phyloP scores from a whole-genome alignment of 2,888 invertebrate genomes.

The Ennomos quercinarius region DNA sequence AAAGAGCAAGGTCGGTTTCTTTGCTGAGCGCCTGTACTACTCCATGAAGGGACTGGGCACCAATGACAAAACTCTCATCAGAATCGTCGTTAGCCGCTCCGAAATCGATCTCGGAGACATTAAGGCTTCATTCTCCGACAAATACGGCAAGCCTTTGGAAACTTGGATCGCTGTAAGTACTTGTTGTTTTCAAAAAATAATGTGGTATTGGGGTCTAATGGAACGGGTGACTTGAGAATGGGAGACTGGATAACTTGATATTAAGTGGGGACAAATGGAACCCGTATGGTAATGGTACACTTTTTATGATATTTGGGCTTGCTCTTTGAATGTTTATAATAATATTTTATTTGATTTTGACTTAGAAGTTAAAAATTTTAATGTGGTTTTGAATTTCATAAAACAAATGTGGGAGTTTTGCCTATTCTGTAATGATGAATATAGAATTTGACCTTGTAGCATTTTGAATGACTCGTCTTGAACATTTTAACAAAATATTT shows the following conservation, averaged over 20 bases:
- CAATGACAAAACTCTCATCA: slow-evolving; percentile 95
- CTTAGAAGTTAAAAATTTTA: too few species aligned
- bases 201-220: slow-evolving; percentile 1
- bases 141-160: slow-evolving; percentile 93
- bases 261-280: not conserved
- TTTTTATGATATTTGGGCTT: too few species aligned
- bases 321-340: too few species aligned
- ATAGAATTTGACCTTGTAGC: not conserved
- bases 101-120: slow-evolving; percentile 97
- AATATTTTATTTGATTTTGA: too few species aligned
- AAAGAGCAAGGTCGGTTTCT: slow-evolving; percentile 95
- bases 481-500: not conserved
- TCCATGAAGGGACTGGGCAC: slow-evolving; percentile 96
- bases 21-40: slow-evolving; percentile 95
- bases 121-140: slow-evolving; percentile 94
- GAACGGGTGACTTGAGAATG: slow-evolving; percentile 4
- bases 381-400: not conserved
- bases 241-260: slow-evolving; percentile 1
- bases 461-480: not conserved
- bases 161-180: slow-evolving; percentile 93
- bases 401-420: too few species aligned
- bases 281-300: too few species aligned
- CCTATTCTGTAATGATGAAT: not conserved
- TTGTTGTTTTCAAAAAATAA: slow-evolving; percentile 19
- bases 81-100: slow-evolving; percentile 95